Percentiles rank a stretch among this genome's conserved stretches.
These are phyloP conservation scores for Ploceus nigricollis DNA, from an alignment of 2,113 vertebrate genomes.

Conservation along the genomic window DNA sequence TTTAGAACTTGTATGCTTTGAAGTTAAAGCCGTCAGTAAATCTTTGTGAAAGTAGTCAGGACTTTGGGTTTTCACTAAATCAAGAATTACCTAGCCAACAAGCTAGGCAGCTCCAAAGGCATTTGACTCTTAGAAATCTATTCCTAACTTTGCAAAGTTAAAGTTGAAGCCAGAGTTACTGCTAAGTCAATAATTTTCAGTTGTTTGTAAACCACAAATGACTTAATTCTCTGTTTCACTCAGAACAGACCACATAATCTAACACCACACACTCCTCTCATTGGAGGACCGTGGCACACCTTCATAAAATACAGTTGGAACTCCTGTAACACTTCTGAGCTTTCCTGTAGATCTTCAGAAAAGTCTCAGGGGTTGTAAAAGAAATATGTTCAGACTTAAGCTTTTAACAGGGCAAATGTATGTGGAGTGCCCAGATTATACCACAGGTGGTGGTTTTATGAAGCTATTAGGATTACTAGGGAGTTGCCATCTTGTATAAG, in stretches of 20 bases:
- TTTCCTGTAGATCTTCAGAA: background rate
- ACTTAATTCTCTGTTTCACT: background rate
- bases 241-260: background rate
- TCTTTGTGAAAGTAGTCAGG: background rate
- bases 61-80: background rate
- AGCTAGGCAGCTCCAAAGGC: background rate
- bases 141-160: background rate
- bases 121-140: background rate
- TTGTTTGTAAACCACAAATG: background rate
- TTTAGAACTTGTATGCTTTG: background rate
- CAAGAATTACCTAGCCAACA: background rate
- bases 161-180: background rate
- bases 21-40: background rate
- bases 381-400: background rate
- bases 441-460: background rate
- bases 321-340: background rate
- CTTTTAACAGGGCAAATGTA: background rate
- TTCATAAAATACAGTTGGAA: background rate
- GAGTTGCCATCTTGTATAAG: background rate
- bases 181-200: background rate
- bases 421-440: background rate
- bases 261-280: background rate
- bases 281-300: fast-evolving
- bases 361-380: background rate
- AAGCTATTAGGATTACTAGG: background rate